Evolutionary conservation across 2,113 vertebrate genomes (phyloP), one percentile per base, ranked within the genome.

Genomic region (Azemiops feae): DNA sequence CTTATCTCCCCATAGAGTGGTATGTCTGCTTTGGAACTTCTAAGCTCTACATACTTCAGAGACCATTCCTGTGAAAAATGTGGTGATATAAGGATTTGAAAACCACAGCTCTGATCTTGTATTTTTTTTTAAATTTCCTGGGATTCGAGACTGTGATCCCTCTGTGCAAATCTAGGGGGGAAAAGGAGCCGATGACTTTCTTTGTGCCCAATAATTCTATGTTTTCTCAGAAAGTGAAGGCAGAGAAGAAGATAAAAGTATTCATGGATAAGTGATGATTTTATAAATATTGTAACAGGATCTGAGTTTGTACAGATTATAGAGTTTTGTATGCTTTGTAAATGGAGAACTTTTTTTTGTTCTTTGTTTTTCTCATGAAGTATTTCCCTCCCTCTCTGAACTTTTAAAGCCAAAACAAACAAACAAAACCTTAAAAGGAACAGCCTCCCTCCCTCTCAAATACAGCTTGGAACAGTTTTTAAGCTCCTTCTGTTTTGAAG

Each of bases 221-320:
- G 69, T 81, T 81, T 81, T 81, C 69, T 39, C 69, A 81, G n/a
- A 81, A 39, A 39, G 16, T 22, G 16, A 34, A 39, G 69, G 39
- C 69, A 20, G 69, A 0, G 2, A 25, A 25, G 52, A 9, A 53
- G 87, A 4, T 20, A 39, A 54, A n/a, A 14, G 14, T 3, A 50
- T 85, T 10, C 0, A n/a, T 16, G 23, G 11, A 39, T 20, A 69
- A 8, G 25, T 50, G 47, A 39, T 50, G 60, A 2, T 45, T 91
- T 10, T 96, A 94, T 95, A 95, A 94, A 97, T 96, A 69, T n/a
- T n/a, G 27, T n/a, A 95, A 96, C 94, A 86, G 8, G 23, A 14
- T 34, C 85, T 88, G 0, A 85, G 20, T 97, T 96, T 93, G 69
- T 94, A 94, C 11, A 14, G 89, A 57, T 45, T 64, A 14, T 16